Percentiles rank a stretch among this genome's conserved stretches.
Conservation (phyloP, 2,113 vertebrate genomes). For the Etheostoma cragini region DNA sequence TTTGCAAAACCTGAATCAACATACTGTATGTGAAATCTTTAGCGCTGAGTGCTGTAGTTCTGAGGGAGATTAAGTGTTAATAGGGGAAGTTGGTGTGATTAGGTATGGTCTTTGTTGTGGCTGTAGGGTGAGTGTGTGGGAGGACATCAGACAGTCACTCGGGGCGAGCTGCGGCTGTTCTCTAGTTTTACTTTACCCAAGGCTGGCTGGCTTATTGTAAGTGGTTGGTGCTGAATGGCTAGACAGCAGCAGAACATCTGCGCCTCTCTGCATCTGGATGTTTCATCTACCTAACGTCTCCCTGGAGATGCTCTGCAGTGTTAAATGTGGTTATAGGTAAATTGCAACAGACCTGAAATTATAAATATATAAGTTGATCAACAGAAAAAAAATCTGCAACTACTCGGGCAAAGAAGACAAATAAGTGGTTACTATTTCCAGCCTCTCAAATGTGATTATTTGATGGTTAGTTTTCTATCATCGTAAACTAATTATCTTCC, state of each 20-base stretch:
- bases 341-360: not conserved
- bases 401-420: not conserved
- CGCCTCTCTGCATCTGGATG: slow-evolving; percentile 8
- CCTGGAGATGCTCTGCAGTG: not conserved
- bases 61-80: slow-evolving; percentile 40
- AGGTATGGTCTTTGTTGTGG: slow-evolving; percentile 67
- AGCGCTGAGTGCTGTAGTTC: slow-evolving; percentile 10
- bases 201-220: slow-evolving; percentile 42
- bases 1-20: slow-evolving; percentile 47
- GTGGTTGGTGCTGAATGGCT: slow-evolving; percentile 51
- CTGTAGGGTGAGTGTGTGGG: slow-evolving; percentile 63
- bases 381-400: not conserved
- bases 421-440: not conserved
- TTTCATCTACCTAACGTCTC: slow-evolving; percentile 4
- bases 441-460: not conserved
- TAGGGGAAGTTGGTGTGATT: slow-evolving; percentile 66
- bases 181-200: slow-evolving; percentile 33
- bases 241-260: slow-evolving; percentile 38
- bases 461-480: not conserved
- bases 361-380: not conserved
- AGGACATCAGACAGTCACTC: slow-evolving; percentile 64
- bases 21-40: slow-evolving; percentile 23
- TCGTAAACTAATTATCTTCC: not conserved
- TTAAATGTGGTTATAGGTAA: not conserved
- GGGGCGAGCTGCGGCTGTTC: slow-evolving; percentile 31